phyloP scores from a whole-genome alignment of 2,888 invertebrate species.

The Acanthosepion lycidas region DNA sequence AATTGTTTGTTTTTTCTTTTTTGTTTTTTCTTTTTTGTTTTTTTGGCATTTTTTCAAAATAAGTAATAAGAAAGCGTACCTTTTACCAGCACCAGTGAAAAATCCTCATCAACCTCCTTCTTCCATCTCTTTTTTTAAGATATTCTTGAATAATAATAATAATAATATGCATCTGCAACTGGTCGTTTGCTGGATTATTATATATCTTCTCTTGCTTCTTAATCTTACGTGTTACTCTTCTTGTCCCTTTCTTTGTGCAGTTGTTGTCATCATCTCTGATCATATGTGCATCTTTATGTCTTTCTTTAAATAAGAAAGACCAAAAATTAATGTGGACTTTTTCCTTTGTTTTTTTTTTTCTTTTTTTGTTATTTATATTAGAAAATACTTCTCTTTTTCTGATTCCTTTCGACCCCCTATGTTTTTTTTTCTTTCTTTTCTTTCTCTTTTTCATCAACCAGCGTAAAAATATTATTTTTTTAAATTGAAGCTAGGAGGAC shows the following conservation, averaged over 20 bases:
- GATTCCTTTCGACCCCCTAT: background rate
- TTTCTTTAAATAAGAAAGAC: no score
- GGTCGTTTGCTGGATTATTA: background rate
- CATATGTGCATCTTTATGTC: no score
- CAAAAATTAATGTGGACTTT: background rate
- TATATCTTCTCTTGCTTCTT: background rate
- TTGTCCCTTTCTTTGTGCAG: no score
- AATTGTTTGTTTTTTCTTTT: background rate
- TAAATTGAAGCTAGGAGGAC: background rate
- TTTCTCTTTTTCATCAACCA: background rate
- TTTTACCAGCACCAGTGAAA: background rate
- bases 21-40: fast-evolving
- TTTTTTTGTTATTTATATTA: background rate
- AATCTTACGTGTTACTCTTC: no score
- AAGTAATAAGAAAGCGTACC: background rate
- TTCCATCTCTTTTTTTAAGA: background rate
- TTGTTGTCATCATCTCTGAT: no score
- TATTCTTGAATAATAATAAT: no score
- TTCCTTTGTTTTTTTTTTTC: background rate
- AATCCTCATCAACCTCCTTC: background rate
- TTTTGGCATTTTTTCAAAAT: background rate
- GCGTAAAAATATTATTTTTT: background rate
- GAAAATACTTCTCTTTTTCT: background rate
- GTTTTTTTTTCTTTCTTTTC: background rate
- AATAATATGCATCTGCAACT: background rate